Evolutionary conservation across 2,888 invertebrate species (phyloP), one percentile per base, ranked within the genome.

Genomic region (Drosophila aldrichi): DNA sequence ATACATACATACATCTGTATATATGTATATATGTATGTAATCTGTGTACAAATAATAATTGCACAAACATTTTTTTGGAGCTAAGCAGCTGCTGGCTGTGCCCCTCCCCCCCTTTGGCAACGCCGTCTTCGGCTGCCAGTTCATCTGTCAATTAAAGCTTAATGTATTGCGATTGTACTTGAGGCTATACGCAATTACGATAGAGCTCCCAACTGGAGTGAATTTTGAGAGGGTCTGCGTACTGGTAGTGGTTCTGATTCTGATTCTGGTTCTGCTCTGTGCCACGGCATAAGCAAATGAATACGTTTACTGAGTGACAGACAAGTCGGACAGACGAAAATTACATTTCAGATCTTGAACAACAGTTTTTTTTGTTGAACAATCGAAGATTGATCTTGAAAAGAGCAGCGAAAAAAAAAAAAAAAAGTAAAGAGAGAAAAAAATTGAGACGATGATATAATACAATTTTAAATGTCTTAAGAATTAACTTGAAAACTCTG

Each of bases 151-250:
- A 89, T 86, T 84, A 88, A 88, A 88, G 72, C 79, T 88, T 73
- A 89, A 84, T 89, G 84, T 84, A 82, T 89, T 76, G 77, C 80
- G 80, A 77, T 70, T 88, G 88, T 89, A 88, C 88, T 89, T 73
- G 70, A 89, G 84, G 86, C 68, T 79, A 73, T 82, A 77, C 88
- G 90, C 89, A 88, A 89, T 82, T 89, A 66, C 82, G 68, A 74
- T 84, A 70, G 79, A 90, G 81, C 79, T 88, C 72, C 79, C 77
- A 81, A 58, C 66, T 70, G 60, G 55, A 48, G 46, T 57, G 65
- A 38, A 52, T 54, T 51, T 22, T 22, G 22, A 36, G 54, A 46
- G 49, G 60, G 62, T 43, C 41, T 54, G 51, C 22, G 54, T 2
- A 16, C 16, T 16, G 36, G 20, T 36, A 20, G 16, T 38, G 38